Percentiles rank a stretch among this genome's conserved stretches.
These are phyloP conservation scores for Ooceraea biroi DNA, from an alignment of 1,140 invertebrate species.

Conservation along the genomic window DNA sequence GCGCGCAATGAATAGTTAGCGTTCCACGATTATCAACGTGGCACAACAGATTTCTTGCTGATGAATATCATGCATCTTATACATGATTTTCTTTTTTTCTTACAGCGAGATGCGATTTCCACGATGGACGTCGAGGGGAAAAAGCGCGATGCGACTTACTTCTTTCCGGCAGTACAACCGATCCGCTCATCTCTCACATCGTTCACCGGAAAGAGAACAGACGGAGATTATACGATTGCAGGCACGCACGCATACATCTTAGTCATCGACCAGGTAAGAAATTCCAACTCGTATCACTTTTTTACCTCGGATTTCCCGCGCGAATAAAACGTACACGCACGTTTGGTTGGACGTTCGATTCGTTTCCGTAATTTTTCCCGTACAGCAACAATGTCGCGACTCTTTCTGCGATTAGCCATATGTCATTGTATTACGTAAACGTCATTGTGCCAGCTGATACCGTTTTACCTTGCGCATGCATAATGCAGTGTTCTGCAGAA, in stretches of 20 bases:
- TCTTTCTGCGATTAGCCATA: neutral
- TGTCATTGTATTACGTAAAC: slow-evolving; percentile 37
- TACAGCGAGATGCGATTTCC: neutral
- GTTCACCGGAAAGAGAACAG: neutral
- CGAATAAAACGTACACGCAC: neutral
- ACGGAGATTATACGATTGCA: neutral
- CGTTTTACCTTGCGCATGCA: neutral
- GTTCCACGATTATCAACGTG: slow-evolving; percentile 17
- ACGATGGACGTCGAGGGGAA: neutral
- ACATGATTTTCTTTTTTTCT: neutral
- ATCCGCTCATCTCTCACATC: neutral
- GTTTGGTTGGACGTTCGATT: neutral
- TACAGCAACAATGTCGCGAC: neutral
- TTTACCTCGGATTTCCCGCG: neutral
- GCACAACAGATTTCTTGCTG: neutral
- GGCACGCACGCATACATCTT: neutral
- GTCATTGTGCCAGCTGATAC: neutral
- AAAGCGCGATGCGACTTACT: neutral
- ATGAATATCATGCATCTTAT: neutral
- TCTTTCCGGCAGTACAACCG: neutral
- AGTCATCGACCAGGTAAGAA: neutral
- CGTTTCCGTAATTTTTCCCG: slow-evolving; percentile 1
- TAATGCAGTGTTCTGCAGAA: slow-evolving; percentile 22
- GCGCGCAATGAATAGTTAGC: neutral
- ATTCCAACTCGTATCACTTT: neutral